Base-by-base conservation (phyloP, 2,888 invertebrate genomes). In the Chloroclysta siterata region DNA sequence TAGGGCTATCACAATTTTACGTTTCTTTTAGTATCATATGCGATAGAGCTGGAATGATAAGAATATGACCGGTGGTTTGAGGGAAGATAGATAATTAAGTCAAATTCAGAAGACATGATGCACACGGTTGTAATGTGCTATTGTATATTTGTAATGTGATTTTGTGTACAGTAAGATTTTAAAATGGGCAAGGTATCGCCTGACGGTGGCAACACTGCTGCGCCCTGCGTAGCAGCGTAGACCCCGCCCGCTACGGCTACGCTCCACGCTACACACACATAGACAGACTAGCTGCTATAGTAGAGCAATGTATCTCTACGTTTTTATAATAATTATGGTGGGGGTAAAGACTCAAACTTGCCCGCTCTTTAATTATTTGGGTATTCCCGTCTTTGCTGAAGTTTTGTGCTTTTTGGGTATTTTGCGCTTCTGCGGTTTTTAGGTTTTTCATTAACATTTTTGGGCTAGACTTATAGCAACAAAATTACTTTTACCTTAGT, bases 191-290 rank as follows among this genome's bases (percentile, higher is more conserved):
- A 42, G 22, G 14, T 50, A 28, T 33, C n/a, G n/a, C 4, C 44
- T 57, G 60, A 63, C 59, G 65, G 75, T 85, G 80, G 87, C 82
- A 87, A 83, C 84, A 76, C 80, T 56, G 69, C 79, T 79, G 80
- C 80, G 80, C 83, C 81, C 85, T 81, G 83, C 84, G 84, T 82
- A 81, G 75, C 73, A 68, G 75, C 73, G 77, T 85, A 88, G 85
- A 85, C 88, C 87, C 89, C 89, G 87, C 89, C 89, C 86, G 88
- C 74, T 33, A 22, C 22, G 22, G 22, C 36, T 71, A 69, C 76
- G 72, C 53, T n/a, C 69, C 64, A 66, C 68, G 63, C 53, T 51
- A 70, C 52, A 64, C 59, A 52, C 50, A 53, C 71, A 48, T 22
- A 33, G 50, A 60, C 50, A 44, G 33, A 41, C 53, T 48, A 41